Evolutionary conservation across 1,140 invertebrate species (phyloP).

Genomic region (Brachionus manjavacas): DNA sequence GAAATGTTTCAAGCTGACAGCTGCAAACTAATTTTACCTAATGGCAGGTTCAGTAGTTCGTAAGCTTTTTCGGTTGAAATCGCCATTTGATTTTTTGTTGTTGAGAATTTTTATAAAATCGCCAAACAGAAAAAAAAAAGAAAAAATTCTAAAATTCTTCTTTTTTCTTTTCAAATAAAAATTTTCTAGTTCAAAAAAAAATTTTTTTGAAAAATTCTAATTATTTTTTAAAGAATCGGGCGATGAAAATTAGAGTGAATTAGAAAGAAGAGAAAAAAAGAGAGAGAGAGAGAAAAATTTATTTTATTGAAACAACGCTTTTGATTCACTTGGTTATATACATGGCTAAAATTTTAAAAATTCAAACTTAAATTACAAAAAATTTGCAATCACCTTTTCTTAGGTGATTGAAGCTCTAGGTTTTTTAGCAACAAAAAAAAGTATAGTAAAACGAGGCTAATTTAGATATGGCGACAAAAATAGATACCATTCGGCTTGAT

Average conservation of each 20-base stretch:
- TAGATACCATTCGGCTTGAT: background rate
- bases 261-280: background rate
- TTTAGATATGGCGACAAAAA: background rate
- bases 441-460: background rate
- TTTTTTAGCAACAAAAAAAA: background rate
- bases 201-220: conserved; percentile 24
- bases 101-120: background rate
- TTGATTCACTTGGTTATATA: conserved; percentile 24
- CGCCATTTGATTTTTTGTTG: conserved; percentile 33
- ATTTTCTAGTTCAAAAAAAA: conserved; percentile 33
- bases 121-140: background rate
- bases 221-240: conserved; percentile 20
- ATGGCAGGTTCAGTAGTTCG: conserved; percentile 42
- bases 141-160: background rate
- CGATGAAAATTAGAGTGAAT: background rate
- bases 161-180: background rate
- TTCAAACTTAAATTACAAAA: conserved; percentile 30
- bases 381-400: conserved; percentile 23
- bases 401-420: background rate
- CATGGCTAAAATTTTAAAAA: conserved; percentile 10
- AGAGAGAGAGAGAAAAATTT: background rate
- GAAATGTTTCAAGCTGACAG: background rate
- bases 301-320: conserved; percentile 21
- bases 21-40: conserved; percentile 26
- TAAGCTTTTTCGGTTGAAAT: conserved; percentile 43